Evolutionary conservation across 2,797 vertebrate species (phyloP).

Genomic region (Crypturellus tataupa): DNA sequence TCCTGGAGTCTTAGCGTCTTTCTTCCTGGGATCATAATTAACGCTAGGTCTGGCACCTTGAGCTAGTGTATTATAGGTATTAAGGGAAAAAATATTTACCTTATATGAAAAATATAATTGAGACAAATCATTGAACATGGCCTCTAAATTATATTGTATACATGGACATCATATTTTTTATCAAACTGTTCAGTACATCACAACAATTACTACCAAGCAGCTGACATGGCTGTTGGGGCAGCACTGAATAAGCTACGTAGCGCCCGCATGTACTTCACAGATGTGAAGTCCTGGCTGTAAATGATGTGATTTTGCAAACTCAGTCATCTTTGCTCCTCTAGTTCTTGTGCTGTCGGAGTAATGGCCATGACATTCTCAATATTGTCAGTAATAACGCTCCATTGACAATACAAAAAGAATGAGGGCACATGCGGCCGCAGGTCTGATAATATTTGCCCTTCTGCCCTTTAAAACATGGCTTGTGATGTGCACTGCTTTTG

Average conservation of each 20-base stretch:
- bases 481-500: not conserved
- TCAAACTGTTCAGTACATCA: not conserved
- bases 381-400: not conserved
- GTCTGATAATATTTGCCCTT: not conserved
- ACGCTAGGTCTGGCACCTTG: not conserved
- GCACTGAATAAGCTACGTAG: not conserved
- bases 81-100: not conserved
- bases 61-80: not conserved
- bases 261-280: not conserved
- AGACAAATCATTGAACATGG: not conserved
- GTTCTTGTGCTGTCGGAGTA: not conserved
- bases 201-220: not conserved
- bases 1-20: not conserved
- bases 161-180: not conserved
- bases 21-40: not conserved
- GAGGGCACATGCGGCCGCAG: not conserved
- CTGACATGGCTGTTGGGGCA: not conserved
- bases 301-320: not conserved
- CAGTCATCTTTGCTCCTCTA: not conserved
- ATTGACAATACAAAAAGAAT: not conserved
- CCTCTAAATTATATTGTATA: not conserved
- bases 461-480: not conserved
- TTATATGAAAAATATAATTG: not conserved
- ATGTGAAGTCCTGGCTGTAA: not conserved
- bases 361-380: not conserved